phyloP scores from a whole-genome alignment of 2,888 invertebrate genomes.

The Electrophaes corylata region DNA sequence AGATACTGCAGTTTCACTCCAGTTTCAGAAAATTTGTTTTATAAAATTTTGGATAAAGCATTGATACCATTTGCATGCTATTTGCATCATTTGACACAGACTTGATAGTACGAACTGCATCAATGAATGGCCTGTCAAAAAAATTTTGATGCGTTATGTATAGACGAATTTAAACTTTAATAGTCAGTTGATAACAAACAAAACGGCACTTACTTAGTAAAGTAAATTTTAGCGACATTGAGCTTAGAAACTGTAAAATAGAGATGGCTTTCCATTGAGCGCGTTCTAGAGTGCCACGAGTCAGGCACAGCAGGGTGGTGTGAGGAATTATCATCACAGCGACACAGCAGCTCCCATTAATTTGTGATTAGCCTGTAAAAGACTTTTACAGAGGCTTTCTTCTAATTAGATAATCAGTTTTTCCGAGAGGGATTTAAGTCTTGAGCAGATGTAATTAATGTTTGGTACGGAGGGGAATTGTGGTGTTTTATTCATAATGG shows the following conservation, averaged over 20 bases:
- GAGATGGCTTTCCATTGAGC: not conserved
- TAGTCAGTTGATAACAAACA: too few species aligned
- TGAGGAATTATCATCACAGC: constrained; percentile 29
- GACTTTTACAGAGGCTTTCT: constrained; percentile 70
- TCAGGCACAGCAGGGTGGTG: constrained; percentile 26
- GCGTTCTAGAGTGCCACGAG: constrained; percentile 1
- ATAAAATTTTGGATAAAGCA: too few species aligned
- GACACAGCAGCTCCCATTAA: constrained; percentile 68
- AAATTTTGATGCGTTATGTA: too few species aligned
- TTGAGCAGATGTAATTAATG: constrained; percentile 60
- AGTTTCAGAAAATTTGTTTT: too few species aligned
- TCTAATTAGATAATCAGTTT: constrained; percentile 80
- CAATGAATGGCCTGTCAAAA: too few species aligned
- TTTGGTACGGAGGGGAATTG: constrained; percentile 38
- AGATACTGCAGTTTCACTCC: constrained; percentile 3
- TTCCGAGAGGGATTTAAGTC: constrained; percentile 64
- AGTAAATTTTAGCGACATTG: not conserved
- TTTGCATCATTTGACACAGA: too few species aligned
- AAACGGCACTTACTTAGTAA: too few species aligned
- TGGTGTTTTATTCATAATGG: constrained; percentile 33
- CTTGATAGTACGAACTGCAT: too few species aligned
- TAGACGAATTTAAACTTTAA: too few species aligned
- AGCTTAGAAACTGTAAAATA: not conserved
- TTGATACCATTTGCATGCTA: too few species aligned
- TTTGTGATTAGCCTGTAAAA: constrained; percentile 81